phyloP scores from a whole-genome alignment of 2,797 vertebrate species.

The Etheostoma nigrum region DNA sequence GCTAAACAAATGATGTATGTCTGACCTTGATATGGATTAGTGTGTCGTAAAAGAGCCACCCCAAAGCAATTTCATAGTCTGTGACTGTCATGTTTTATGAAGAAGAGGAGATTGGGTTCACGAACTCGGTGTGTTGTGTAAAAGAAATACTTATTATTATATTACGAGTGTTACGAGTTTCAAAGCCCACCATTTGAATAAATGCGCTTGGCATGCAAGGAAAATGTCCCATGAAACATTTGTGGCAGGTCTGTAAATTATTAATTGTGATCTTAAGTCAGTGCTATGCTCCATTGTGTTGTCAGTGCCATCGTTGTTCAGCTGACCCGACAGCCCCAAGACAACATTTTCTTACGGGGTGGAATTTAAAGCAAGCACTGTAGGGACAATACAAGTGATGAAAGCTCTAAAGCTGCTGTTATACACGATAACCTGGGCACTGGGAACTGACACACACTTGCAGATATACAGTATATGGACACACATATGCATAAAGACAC shows the following conservation, averaged over 20 bases:
- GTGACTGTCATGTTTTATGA: conserved; percentile 12
- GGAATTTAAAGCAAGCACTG: conserved; percentile 44
- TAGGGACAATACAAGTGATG: conserved; percentile 32
- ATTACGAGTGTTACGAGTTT: conserved; percentile 19
- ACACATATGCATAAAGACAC: background rate
- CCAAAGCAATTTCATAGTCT: conserved; percentile 7
- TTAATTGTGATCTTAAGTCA: conserved; percentile 58
- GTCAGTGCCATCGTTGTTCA: conserved; percentile 34
- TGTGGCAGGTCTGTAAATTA: conserved; percentile 61
- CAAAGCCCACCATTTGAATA: conserved; percentile 23
- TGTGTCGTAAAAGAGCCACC: background rate
- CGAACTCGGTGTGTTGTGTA: background rate
- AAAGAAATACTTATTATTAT: conserved; percentile 25
- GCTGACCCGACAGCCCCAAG: conserved; percentile 39
- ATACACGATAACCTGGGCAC: conserved; percentile 11
- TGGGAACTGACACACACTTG: background rate
- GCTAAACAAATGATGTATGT: conserved; percentile 11
- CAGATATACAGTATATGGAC: background rate
- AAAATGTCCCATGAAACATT: conserved; percentile 58
- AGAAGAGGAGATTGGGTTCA: conserved; percentile 14
- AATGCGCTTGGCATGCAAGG: conserved; percentile 34
- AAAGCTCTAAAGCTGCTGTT: conserved; percentile 24
- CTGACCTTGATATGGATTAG: conserved; percentile 12
- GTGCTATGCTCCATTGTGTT: conserved; percentile 49
- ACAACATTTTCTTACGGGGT: conserved; percentile 33